Evolutionary conservation across 2,797 vertebrate genomes (phyloP).

Genomic region (Schizothorax lantsangensis): DNA sequence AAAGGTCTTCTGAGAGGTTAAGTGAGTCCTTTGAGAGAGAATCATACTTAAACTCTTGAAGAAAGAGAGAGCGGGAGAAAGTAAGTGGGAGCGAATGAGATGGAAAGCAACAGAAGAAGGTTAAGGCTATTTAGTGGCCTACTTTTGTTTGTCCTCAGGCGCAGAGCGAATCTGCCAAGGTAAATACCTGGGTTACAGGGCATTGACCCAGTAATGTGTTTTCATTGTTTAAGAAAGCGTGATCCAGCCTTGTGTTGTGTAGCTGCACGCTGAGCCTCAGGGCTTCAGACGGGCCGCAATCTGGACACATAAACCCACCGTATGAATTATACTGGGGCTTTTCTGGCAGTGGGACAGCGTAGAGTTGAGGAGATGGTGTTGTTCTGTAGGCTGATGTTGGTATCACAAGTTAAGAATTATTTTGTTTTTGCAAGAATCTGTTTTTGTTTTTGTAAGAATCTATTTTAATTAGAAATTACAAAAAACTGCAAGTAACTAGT

Average conservation of each 20-base stretch:
- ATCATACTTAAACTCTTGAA: conserved; percentile 29
- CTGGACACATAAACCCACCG: neutral
- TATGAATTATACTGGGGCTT: neutral
- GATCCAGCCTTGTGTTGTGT: neutral
- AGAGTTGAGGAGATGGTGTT: neutral
- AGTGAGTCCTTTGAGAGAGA: conserved; percentile 45
- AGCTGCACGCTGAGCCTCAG: neutral
- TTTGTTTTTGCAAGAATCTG: neutral
- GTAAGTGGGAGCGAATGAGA: conserved; percentile 10
- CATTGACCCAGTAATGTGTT: conserved; percentile 31
- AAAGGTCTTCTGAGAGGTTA: conserved; percentile 52
- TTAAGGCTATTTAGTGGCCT: conserved; percentile 24
- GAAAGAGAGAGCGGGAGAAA: conserved; percentile 6
- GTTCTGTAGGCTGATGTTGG: neutral
- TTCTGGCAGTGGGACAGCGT: neutral
- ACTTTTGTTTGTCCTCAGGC: conserved; percentile 40
- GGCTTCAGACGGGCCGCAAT: neutral
- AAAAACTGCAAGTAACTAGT: too few relatives aligned
- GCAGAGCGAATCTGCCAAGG: conserved; percentile 7
- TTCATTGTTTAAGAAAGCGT: conserved; percentile 25
- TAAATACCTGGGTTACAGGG: conserved; percentile 35
- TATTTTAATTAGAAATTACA: too few relatives aligned
- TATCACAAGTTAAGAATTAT: neutral
- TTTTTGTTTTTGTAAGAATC: neutral
- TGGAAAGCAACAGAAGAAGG: conserved; percentile 34